phyloP scores from a whole-genome alignment of 37 sponge, comb jelly and placozoan species.

The Chondrosia reniformis region DNA sequence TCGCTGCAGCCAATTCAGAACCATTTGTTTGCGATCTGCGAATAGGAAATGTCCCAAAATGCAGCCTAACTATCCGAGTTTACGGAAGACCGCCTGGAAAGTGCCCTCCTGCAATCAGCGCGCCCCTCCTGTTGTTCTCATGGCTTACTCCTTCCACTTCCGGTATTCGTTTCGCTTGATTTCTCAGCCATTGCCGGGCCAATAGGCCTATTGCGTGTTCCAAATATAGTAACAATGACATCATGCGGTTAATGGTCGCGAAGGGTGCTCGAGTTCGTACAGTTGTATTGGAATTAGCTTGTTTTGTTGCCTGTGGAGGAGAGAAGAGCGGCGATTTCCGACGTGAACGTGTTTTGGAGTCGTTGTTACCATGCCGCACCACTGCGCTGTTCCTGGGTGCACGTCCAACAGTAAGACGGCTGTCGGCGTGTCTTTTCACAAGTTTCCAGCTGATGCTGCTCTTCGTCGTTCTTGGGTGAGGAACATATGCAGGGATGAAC shows the following conservation, averaged over 20 bases:
- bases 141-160: no score
- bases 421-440: background rate
- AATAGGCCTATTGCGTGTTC: background rate
- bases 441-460: background rate
- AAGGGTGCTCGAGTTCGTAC: background rate
- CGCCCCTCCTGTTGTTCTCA: no score
- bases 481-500: background rate
- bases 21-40: no score
- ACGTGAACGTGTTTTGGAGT: background rate
- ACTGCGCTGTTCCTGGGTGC: constrained; percentile 23
- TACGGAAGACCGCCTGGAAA: no score
- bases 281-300: background rate
- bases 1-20: no score
- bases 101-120: no score
- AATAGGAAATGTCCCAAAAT: no score
- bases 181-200: no score
- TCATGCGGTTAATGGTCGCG: constrained; percentile 2
- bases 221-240: constrained; percentile 1
- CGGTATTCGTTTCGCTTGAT: no score
- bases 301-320: background rate
- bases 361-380: background rate
- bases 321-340: background rate
- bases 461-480: constrained; percentile 12
- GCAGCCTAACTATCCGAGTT: no score
- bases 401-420: constrained; percentile 4